Evolutionary conservation across 2,797 vertebrate species (phyloP).

Genomic region (Helarctos malayanus): DNA sequence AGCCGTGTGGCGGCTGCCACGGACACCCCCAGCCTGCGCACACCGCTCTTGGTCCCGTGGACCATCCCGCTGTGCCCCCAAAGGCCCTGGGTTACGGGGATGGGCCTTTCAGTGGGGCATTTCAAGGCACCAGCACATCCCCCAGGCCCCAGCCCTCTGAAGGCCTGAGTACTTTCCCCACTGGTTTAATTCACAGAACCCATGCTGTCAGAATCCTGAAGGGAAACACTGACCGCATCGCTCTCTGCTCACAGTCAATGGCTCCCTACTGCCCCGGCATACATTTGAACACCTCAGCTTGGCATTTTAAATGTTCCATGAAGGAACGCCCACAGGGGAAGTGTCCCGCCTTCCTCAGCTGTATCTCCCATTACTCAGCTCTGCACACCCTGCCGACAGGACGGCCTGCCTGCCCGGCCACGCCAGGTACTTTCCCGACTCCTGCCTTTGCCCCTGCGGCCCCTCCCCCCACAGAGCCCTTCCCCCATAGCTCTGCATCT

Average conservation of each 20-base stretch:
- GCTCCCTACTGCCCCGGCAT: not conserved
- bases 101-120: not conserved
- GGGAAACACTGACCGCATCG: not conserved
- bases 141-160: not conserved
- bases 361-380: not conserved
- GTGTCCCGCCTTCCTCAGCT: not conserved
- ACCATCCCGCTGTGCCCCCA: not conserved
- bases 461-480: not conserved
- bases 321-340: not conserved
- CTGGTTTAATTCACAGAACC: not conserved
- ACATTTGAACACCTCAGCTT: not conserved
- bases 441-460: not conserved
- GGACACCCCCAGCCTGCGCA: not conserved
- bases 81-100: not conserved
- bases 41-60: not conserved
- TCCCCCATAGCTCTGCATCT: not conserved
- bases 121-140: not conserved
- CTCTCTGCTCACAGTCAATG: not conserved
- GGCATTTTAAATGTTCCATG: not conserved
- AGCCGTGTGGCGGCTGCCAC: not conserved
- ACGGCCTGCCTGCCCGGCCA: not conserved
- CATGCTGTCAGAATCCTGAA: not conserved
- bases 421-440: rapidly evolving
- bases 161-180: not conserved
- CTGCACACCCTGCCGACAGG: not conserved